phyloP scores from a whole-genome alignment of 2,797 vertebrate species.

The Enteromius mattozi region DNA sequence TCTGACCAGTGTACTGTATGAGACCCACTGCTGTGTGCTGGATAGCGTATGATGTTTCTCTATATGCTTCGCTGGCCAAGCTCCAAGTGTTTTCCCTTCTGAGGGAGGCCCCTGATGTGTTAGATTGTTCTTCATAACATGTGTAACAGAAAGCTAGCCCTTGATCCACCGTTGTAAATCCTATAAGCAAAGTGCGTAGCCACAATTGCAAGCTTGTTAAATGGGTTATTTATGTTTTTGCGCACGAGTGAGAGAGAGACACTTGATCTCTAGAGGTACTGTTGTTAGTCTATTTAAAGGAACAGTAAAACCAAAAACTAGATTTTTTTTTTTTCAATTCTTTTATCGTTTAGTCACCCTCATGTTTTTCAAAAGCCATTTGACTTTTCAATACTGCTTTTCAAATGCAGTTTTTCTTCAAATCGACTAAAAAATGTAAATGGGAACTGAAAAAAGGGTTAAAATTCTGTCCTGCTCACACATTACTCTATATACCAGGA shows the following conservation, averaged over 20 bases:
- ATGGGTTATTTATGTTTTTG: slow-evolving; percentile 22
- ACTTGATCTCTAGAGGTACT: neutral
- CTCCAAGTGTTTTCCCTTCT: slow-evolving; percentile 14
- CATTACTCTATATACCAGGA: neutral
- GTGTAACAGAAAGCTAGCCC: slow-evolving; percentile 35
- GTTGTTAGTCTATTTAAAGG: neutral
- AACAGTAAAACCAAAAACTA: neutral
- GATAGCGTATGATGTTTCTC: slow-evolving; percentile 33
- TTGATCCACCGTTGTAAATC: slow-evolving; percentile 31
- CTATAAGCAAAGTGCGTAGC: slow-evolving; percentile 27
- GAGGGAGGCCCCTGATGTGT: slow-evolving; percentile 30
- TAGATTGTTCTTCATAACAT: slow-evolving; percentile 34
- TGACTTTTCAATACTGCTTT: neutral
- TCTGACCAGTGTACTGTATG: slow-evolving; percentile 27
- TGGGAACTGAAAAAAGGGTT: neutral
- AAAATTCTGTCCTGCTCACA: neutral
- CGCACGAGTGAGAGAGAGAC: neutral
- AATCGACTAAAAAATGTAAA: neutral
- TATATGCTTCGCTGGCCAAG: slow-evolving; percentile 20
- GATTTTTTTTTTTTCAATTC: neutral
- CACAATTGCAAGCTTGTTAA: neutral
- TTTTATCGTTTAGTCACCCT: neutral
- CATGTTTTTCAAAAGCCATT: neutral
- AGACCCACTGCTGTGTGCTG: slow-evolving; percentile 15
- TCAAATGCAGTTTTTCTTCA: neutral